Evolutionary conservation across 2,113 vertebrate genomes (phyloP), one percentile per base, ranked within the genome.

Genomic region (Sylvilagus bachmani): DNA sequence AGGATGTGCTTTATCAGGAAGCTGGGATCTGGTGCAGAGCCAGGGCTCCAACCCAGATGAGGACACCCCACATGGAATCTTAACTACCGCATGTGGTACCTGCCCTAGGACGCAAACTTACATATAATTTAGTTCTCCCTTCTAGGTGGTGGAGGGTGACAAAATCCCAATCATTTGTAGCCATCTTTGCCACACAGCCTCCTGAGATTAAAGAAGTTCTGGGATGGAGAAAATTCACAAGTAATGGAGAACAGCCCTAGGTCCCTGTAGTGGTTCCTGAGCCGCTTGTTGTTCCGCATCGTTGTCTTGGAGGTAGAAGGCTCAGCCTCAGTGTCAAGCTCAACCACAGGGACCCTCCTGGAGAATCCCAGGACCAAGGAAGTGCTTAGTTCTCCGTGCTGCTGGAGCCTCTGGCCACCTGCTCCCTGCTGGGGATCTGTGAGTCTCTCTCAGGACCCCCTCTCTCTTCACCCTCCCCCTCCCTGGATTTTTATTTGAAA

Each of bases 191-290:
- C 25, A 21, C 61, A 31, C 66, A 51, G 55, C 51, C 31, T 89
- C 22, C 24, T 92, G 89, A 89, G 27, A 64, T 44, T 66, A 75
- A 55, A 89, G 91, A 79, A 90, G 33, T 44, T 11, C 19, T 82
- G 58, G 55, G 21, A 11, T 27, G 79, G 66, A 44, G 31, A 58
- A 61, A 70, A 58, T 87, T 75, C 62, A 90, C 51, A 62, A 89
- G 90, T 62, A 49, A 17, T 89, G 81, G 58, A 79, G 58, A 33
- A 61, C 17, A 74, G 55, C 3, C 58, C 89, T 85, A 82, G 69
- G 55, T 44, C 9, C 9, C 19, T 9, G 7, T 4, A 10, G 75
- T 36, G 70, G 55, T 27, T 31, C 16, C 9, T 49, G 70, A 31
- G n/a, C 82, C 49, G 44, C 36, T 83, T 22, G 0, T 8, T 73